These are phyloP conservation scores for Ceyx erithaca DNA, from an alignment of 2,797 vertebrate genomes.

Conservation along the genomic window DNA sequence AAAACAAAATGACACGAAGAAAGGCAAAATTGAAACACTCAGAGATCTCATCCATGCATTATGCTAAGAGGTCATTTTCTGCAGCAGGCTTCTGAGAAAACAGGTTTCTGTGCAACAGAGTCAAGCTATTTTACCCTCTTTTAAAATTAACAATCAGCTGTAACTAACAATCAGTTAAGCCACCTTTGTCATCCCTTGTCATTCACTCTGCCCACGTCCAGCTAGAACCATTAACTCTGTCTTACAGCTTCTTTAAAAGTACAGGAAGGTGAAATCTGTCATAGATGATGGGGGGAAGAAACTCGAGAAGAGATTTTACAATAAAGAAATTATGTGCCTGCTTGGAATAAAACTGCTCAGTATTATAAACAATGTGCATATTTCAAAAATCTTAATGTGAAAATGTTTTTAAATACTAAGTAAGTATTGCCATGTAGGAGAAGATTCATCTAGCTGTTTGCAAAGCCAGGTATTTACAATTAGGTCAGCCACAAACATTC, in stretches of 20 bases:
- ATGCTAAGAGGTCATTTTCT: neutral
- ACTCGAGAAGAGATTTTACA: neutral
- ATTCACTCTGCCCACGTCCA: neutral
- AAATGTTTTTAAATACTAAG: neutral
- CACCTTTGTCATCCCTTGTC: neutral
- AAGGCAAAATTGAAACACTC: neutral
- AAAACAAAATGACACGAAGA: neutral
- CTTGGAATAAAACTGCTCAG: neutral
- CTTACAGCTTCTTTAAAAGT: neutral
- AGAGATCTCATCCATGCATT: neutral
- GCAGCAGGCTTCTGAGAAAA: neutral
- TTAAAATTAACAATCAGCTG: neutral
- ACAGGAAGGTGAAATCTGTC: neutral
- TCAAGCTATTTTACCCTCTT: neutral
- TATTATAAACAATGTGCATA: neutral
- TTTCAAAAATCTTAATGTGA: neutral
- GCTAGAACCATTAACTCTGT: neutral
- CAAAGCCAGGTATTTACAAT: neutral
- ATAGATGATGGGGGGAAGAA: neutral
- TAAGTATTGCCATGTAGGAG: accelerated
- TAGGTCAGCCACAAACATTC: neutral
- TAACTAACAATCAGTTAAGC: neutral
- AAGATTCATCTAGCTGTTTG: neutral
- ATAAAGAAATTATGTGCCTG: neutral
- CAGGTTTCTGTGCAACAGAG: neutral